phyloP scores from a whole-genome alignment of 2,888 invertebrate species.

The Cheilosia urbana region DNA sequence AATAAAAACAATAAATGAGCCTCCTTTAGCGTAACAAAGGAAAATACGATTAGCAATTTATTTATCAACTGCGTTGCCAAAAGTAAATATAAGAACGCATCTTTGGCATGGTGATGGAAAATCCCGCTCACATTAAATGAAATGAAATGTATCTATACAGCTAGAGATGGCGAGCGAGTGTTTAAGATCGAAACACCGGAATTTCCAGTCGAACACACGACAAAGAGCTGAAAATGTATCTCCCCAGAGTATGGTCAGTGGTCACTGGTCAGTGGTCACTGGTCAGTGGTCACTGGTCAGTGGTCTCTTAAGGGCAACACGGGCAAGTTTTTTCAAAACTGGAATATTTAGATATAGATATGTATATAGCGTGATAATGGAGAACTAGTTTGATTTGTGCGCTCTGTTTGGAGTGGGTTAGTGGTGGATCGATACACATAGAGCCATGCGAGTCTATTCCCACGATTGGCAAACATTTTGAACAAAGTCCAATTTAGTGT shows the following conservation, averaged over 20 bases:
- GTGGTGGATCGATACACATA: slow-evolving; percentile 1
- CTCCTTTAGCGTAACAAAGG: neutral
- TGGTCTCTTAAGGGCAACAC: slow-evolving; percentile 57
- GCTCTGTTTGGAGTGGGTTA: slow-evolving; percentile 37
- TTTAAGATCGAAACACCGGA: slow-evolving; percentile 49
- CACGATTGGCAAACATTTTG: slow-evolving; percentile 20
- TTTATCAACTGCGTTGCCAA: neutral
- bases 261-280: slow-evolving; percentile 10
- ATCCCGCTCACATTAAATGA: slow-evolving; percentile 10
- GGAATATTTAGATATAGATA: neutral
- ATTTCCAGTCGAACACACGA: slow-evolving; percentile 47
- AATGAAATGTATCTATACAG: slow-evolving; percentile 1
- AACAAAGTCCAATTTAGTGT: slow-evolving; percentile 1
- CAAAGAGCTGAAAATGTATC: slow-evolving; percentile 25
- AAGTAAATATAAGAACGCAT: neutral
- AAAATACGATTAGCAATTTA: neutral
- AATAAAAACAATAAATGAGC: slow-evolving; percentile 13
- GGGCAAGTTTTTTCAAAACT: slow-evolving; percentile 29
- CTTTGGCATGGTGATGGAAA: neutral
- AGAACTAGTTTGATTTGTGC: slow-evolving; percentile 29
- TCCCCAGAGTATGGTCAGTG: slow-evolving; percentile 20
- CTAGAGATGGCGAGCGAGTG: neutral
- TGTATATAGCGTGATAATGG: neutral
- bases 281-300: neutral
- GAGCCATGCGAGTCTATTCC: slow-evolving; percentile 8